These are phyloP conservation scores for Biston betularia DNA, from an alignment of 2,888 invertebrate species.

Conservation along the genomic window DNA sequence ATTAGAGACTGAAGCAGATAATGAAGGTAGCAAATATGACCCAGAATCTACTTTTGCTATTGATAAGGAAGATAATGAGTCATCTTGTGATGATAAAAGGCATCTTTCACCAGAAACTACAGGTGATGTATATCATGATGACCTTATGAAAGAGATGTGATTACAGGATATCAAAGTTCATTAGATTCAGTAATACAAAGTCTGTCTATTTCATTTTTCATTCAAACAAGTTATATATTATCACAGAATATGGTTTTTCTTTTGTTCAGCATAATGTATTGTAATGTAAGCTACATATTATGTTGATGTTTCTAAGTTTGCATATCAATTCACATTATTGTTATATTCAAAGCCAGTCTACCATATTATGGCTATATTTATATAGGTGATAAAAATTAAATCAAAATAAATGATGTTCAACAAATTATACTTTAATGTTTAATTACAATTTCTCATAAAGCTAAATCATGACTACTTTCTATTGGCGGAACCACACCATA, in stretches of 20 bases:
- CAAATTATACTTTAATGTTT: slow-evolving; percentile 81
- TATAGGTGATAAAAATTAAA: slow-evolving; percentile 26
- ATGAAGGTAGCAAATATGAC: slow-evolving; percentile 16
- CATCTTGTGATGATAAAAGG: slow-evolving; percentile 18
- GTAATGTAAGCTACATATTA: too few relatives aligned
- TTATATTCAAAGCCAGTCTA: background rate
- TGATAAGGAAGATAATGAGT: slow-evolving; percentile 35
- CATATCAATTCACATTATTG: background rate
- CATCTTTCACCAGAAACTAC: slow-evolving; percentile 1
- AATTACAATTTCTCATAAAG: slow-evolving; percentile 80
- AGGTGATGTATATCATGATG: background rate
- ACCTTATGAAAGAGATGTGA: background rate
- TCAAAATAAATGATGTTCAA: slow-evolving; percentile 59
- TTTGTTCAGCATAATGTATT: too few relatives aligned
- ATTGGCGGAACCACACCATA: slow-evolving; percentile 73
- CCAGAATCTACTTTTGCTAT: slow-evolving; percentile 13
- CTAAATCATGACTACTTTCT: slow-evolving; percentile 78
- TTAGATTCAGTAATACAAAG: too few relatives aligned
- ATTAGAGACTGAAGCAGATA: slow-evolving; percentile 17
- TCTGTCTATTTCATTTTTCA: too few relatives aligned
- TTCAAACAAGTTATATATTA: too few relatives aligned
- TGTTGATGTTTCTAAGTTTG: too few relatives aligned
- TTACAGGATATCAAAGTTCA: too few relatives aligned
- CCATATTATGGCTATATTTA: background rate
- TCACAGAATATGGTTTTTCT: too few relatives aligned